A percentile compares a stretch with the other conserved stretches of the same genome.
Conservation (phyloP, 2,797 vertebrate genomes). For the Platyrinchus mystaceus region DNA sequence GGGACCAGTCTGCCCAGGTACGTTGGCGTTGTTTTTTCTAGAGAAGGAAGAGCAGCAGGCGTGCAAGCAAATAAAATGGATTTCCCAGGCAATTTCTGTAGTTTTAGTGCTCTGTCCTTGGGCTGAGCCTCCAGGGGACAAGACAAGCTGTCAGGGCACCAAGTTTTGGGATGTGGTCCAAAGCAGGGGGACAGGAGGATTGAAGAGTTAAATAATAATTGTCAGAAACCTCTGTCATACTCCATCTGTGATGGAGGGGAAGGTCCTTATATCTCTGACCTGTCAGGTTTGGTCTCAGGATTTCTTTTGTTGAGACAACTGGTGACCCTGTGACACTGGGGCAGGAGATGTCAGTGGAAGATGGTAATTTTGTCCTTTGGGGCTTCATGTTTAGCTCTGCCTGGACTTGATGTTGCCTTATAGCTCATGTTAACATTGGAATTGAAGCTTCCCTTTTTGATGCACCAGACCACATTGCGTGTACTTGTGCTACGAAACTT, state of each 20-base stretch:
- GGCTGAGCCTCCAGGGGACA: background rate
- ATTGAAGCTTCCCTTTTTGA: background rate
- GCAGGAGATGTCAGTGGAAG: background rate
- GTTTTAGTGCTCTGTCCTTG: background rate
- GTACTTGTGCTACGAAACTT: background rate
- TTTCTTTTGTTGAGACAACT: background rate
- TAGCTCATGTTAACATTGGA: background rate
- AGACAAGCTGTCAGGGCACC: background rate
- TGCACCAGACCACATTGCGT: background rate
- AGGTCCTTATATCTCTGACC: background rate
- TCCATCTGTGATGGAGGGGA: background rate
- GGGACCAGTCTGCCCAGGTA: constrained; percentile 83
- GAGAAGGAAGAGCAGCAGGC: background rate
- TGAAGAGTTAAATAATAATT: background rate
- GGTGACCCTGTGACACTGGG: background rate
- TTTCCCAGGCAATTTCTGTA: background rate
- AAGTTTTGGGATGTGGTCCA: background rate
- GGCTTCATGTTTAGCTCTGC: background rate
- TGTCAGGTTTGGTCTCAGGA: background rate
- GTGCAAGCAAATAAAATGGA: background rate
- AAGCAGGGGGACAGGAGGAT: background rate
- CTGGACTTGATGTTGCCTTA: background rate
- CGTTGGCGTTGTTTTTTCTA: background rate
- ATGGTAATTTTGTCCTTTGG: background rate
- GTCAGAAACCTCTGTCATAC: background rate